phyloP scores from a whole-genome alignment of 1,140 invertebrate genomes.

The Bathynomus jamesi region DNA sequence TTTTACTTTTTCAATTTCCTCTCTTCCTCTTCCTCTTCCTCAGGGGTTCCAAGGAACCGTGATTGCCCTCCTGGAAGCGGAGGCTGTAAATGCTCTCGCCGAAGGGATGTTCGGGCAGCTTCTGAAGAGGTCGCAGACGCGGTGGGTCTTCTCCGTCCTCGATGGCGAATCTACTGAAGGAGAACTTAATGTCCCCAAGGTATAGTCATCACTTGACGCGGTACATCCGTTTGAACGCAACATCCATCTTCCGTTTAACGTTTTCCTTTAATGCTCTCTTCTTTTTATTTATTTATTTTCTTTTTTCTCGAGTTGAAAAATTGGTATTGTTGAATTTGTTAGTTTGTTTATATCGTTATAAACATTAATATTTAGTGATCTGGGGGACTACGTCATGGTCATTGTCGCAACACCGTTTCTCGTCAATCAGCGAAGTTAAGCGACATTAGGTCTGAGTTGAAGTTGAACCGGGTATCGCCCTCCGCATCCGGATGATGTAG shows the following conservation, averaged over 20 bases:
- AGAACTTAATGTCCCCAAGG: constrained; percentile 2
- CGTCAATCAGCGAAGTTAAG: too few relatives aligned
- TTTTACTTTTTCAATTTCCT: neutral
- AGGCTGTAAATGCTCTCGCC: constrained; percentile 13
- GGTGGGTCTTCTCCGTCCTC: constrained; percentile 16
- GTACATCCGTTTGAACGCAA: neutral
- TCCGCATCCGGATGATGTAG: too few relatives aligned
- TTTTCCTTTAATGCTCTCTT: neutral
- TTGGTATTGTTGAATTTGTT: too few relatives aligned
- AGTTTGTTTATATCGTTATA: too few relatives aligned
- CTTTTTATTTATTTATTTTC: too few relatives aligned
- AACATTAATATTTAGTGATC: too few relatives aligned
- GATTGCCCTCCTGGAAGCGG: constrained; percentile 10
- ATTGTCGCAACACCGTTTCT: too few relatives aligned
- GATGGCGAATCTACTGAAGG: constrained; percentile 5
- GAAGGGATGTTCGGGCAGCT: constrained; percentile 7
- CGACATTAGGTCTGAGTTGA: too few relatives aligned
- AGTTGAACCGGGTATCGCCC: too few relatives aligned
- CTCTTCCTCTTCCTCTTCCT: neutral
- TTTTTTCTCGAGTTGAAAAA: too few relatives aligned
- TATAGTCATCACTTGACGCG: neutral
- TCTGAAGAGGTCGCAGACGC: constrained; percentile 5
- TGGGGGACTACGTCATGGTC: too few relatives aligned
- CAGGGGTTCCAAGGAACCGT: constrained; percentile 20
- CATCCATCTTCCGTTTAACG: neutral